These are phyloP conservation scores for Steromphala cineraria DNA, from an alignment of 2,888 invertebrate genomes.

Conservation along the genomic window DNA sequence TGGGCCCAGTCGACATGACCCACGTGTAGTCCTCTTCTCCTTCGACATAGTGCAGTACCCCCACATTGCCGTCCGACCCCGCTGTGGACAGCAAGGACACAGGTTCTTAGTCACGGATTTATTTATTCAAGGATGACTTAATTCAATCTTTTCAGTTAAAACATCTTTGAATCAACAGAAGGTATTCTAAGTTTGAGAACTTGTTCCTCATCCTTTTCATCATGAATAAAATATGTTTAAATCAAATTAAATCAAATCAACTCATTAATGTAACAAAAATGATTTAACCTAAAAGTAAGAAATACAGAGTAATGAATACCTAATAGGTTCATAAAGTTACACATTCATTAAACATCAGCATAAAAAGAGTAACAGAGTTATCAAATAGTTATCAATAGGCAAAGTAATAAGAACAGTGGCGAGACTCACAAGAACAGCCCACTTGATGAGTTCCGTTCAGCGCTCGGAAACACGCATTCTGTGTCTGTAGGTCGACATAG, in stretches of 20 bases:
- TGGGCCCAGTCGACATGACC: conserved; percentile 83
- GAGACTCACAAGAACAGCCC: conserved; percentile 91
- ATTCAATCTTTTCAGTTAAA: neutral
- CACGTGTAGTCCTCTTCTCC: conserved; percentile 83
- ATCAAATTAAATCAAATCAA: too few species aligned
- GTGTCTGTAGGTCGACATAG: conserved; percentile 55
- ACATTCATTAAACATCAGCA: too few species aligned
- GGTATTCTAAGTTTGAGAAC: too few species aligned
- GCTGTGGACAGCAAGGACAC: conserved; percentile 78
- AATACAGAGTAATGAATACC: too few species aligned
- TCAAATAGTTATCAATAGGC: neutral
- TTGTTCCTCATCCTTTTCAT: too few species aligned
- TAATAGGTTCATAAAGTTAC: too few species aligned
- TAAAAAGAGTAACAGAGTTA: too few species aligned
- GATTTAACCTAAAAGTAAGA: too few species aligned
- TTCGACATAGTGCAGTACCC: conserved; percentile 86
- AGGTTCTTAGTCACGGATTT: neutral
- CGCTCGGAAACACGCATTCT: conserved; percentile 85
- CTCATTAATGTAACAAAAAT: too few species aligned
- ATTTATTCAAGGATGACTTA: neutral
- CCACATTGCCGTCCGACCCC: conserved; percentile 86
- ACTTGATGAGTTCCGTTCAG: conserved; percentile 96
- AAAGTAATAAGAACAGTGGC: too few species aligned
- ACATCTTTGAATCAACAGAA: too few species aligned
- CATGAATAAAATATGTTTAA: too few species aligned